Percentiles rank a stretch among this genome's conserved stretches.
Evolutionary conservation across 1,140 invertebrate species (phyloP).

Genomic region (fruit fly (Drosophila melanogaster)): Release_6_plus_ISO1_MT NT_037436.4:17793001-17793500

Average conservation of each 20-base stretch:
- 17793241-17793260: constrained; percentile 2
- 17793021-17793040: constrained; percentile 93
- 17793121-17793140: constrained; percentile 95
- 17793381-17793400: constrained; percentile 1
- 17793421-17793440: background rate
- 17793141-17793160: constrained; percentile 93
- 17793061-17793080: constrained; percentile 84
- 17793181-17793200: constrained; percentile 86
- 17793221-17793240: background rate
- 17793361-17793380: constrained; percentile 2
- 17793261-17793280: constrained; percentile 87
- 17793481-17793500: background rate
- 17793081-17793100: constrained; percentile 85
- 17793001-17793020: constrained; percentile 92
- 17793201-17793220: background rate
- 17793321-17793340: constrained; percentile 8
- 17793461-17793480: constrained; percentile 10
- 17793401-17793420: background rate
- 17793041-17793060: constrained; percentile 85
- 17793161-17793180: constrained; percentile 95
- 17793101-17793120: constrained; percentile 86
- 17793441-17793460: background rate
- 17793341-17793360: background rate
- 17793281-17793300: constrained; percentile 70
- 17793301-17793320: constrained; percentile 2